Base-by-base conservation (phyloP, 2,113 vertebrate species). In the Phocoena phocoena region DNA sequence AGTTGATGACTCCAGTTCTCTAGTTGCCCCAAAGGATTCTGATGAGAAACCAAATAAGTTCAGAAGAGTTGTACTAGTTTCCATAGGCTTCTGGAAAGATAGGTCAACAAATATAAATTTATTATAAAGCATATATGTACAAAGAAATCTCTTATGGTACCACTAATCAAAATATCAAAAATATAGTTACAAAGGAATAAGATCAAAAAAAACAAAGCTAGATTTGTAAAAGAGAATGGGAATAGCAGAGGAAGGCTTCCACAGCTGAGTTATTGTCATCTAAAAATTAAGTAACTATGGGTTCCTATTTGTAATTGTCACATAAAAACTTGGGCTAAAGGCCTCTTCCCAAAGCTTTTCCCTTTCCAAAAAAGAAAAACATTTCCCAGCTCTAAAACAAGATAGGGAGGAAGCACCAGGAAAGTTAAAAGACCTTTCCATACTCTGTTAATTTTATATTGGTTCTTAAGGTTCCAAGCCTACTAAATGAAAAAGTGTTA, bases 91-190 rank as follows among this genome's bases (percentile, higher is more conserved):
- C 85, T 90, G 65, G 82, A 47, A 97, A 97, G 84, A 89, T 8
- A 90, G 41, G 81, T 65, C 47, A 82, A 76, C 71, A 95, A 88
- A 55, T 31, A 5, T 36, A 44, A 88, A 85, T 95, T 97, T 90
- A 97, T 92, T 95, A 95, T 63, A 90, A 97, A 93, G 62, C 47
- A 90, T 38, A 62, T 9, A 60, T 83, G 86, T 5, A 84, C 53
- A 96, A 88, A 83, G 50, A 93, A 88, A 90, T 79, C 21, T 53
- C 84, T 63, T 58, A 73, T 55, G 89, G 95, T 6, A 86, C 25
- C 76, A 88, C 18, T 65, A 44, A 96, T 88, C 94, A 97, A 94
- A 97, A 68, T 62, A 95, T 86, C 53, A 88, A 94, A 96, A 93
- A 47, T 47, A 33, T 38, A 81, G 55, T 50, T 90, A 47, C 41